Evolutionary conservation across 2,888 invertebrate genomes (phyloP), one percentile per base, ranked within the genome.

Genomic region (Drosophila aldrichi): DNA sequence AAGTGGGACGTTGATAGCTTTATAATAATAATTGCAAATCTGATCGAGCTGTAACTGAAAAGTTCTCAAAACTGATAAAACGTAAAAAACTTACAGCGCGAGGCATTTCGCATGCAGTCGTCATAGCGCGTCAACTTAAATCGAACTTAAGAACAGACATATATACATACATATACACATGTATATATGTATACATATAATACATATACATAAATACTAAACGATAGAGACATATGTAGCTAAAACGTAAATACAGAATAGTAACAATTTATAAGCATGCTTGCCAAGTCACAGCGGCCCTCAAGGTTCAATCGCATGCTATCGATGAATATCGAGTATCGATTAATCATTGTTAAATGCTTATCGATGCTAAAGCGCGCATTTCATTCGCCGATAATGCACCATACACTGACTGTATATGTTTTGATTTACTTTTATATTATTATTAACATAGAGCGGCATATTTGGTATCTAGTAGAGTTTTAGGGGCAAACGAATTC

Each of bases 281-380:
- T 79, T 74, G 76, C 73, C 78, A 77, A 72, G 68, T 67, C 75
- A 72, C 67, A 71, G 63, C 75, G 54, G 67, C 60, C 54, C 57
- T 75, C 71, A 64, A 60, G 51, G 56, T 67, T 70, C 77, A 79
- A 67, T 79, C 55, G 67, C 77, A 77, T 77, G 77, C 77, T 77
- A 79, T 74, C 79, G 79, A 74, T 74, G 57, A 58, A 57, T 77
- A 74, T 29, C 29, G 29, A 6, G 29, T 29, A 79, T 74, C 79
- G 79, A 74, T 74, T 60, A 58, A 70, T 77, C 75, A 58, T 46
- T 62, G 58, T 22, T 4, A 18, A 60, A 67, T 46, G 59, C 18
- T 58, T 58, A 71, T 76, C 75, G 64, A 71, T 64, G 55, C 54
- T 71, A 68, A 64, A 68, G 71, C 60, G 63, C 29, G 49, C 60